Conservation (phyloP, 2,888 invertebrate species). For the Lordiphosa fenestrarum region DNA sequence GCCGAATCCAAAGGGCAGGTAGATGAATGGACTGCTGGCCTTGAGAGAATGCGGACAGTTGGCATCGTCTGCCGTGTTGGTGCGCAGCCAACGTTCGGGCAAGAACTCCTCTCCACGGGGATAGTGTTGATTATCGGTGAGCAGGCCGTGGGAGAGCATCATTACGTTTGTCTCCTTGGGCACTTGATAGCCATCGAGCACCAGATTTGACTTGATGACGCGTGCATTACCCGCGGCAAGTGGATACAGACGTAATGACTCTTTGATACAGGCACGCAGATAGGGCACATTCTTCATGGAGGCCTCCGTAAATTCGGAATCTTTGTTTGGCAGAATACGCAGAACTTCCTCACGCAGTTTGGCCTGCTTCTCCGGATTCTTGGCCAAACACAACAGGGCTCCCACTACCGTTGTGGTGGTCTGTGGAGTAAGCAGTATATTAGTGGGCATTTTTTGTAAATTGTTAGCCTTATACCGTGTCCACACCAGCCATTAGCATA, state of each 20-base stretch:
- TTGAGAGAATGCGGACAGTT: constrained; percentile 85
- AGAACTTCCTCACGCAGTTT: constrained; percentile 83
- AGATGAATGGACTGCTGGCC: constrained; percentile 66
- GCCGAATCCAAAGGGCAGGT: constrained; percentile 86
- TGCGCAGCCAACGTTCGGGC: constrained; percentile 87
- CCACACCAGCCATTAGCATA: constrained; percentile 86
- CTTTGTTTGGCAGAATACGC: constrained; percentile 79
- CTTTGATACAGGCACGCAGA: constrained; percentile 88
- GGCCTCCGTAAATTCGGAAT: constrained; percentile 80
- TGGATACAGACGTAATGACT: constrained; percentile 84
- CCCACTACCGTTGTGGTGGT: constrained; percentile 58
- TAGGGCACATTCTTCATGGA: constrained; percentile 82
- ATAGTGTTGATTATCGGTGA: constrained; percentile 83
- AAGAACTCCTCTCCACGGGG: constrained; percentile 83
- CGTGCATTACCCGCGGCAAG: constrained; percentile 83
- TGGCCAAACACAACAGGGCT: constrained; percentile 81
- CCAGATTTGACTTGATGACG: constrained; percentile 82
- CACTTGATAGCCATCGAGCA: constrained; percentile 84
- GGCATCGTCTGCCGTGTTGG: constrained; percentile 75
- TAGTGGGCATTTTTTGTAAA: not conserved
- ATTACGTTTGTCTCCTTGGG: constrained; percentile 86
- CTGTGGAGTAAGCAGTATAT: constrained; percentile 28
- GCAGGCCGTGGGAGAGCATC: constrained; percentile 83
- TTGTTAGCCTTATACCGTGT: constrained; percentile 82
- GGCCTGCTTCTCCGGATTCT: constrained; percentile 84